Percentiles rank a stretch among this genome's conserved stretches.
phyloP scores from a whole-genome alignment of 2,888 invertebrate species.

The Clostera curtula region DNA sequence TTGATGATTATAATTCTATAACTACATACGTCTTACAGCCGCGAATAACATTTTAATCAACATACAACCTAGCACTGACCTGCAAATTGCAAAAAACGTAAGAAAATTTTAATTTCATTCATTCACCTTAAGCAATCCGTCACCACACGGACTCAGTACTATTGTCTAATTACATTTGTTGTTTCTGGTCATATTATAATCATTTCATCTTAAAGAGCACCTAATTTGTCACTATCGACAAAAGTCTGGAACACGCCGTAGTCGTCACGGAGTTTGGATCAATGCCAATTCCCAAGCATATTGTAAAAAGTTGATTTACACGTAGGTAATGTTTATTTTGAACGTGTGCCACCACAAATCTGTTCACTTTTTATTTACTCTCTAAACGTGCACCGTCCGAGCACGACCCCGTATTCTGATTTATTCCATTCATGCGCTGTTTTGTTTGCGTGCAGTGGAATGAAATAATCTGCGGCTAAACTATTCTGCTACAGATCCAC shows the following conservation, averaged over 20 bases:
- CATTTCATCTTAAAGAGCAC: too few species aligned
- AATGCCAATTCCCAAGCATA: slow-evolving; percentile 44
- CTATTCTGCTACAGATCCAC: slow-evolving; percentile 1
- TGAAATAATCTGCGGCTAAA: slow-evolving; percentile 18
- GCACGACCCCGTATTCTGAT: slow-evolving; percentile 12
- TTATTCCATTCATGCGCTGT: slow-evolving; percentile 10
- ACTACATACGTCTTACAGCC: too few species aligned
- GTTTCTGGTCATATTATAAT: too few species aligned
- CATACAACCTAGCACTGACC: too few species aligned
- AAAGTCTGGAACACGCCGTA: too few species aligned
- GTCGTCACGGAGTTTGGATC: slow-evolving; percentile 43
- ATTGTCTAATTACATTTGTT: too few species aligned
- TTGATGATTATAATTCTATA: too few species aligned
- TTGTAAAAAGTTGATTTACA: slow-evolving; percentile 21
- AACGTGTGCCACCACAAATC: slow-evolving; percentile 34
- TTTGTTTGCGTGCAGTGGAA: slow-evolving; percentile 9
- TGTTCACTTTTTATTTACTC: slow-evolving; percentile 34
- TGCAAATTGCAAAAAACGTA: too few species aligned
- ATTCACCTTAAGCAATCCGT: too few species aligned
- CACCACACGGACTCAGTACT: too few species aligned
- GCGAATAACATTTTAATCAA: too few species aligned
- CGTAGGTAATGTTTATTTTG: slow-evolving; percentile 37
- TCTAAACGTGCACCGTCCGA: slow-evolving; percentile 17
- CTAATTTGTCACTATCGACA: slow-evolving; percentile 44
- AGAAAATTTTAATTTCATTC: too few species aligned